Evolutionary conservation across 2,888 invertebrate species (phyloP), one percentile per base, ranked within the genome.

Genomic region (Campaea margaritaria): DNA sequence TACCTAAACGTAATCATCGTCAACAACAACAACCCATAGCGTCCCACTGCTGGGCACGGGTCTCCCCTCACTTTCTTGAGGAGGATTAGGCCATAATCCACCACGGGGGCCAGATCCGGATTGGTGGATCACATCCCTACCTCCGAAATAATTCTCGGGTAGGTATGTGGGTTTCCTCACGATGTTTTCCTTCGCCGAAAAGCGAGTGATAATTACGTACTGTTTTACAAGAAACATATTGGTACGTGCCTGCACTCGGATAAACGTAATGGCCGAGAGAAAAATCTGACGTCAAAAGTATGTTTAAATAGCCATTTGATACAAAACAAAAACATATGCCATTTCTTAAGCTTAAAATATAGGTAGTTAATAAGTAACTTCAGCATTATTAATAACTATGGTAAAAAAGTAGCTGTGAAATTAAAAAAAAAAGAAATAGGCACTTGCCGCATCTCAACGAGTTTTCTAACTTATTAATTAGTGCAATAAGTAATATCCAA

Each of bases 401-500:
- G n/a, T n/a, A n/a, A n/a, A n/a, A 43, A 49, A 16, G 44, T 58
- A 48, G 52, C 34, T 39, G 31, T 43, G 36, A 21, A 31, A 16
- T 46, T n/a, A 36, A 47, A 16, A 51, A 16, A 21, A 21, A 36
- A 16, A 15, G 13, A 34, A 28, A 39, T 42, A 51, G 14, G 27
- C 15, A 61, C 52, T 56, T 56, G 56, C 52, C 61, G 52, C 52
- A 21, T 51, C 16, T 44, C 34, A 38, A 49, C 31, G 47, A 44
- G 43, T 39, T 51, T 11, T 51, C 43, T 21, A 52, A 54, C 38
- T 55, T 51, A 43, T 61, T 51, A 50, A 48, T 51, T 51, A 58
- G 52, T 64, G 58, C 82, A 83, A 83, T 83, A 84, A 76, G 80
- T 77, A 73, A 78, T 75, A 61, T 61, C 51, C 73, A 77, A 79